Evolutionary conservation across 2,113 vertebrate species (phyloP).

Genomic region (Sprattus sprattus): DNA sequence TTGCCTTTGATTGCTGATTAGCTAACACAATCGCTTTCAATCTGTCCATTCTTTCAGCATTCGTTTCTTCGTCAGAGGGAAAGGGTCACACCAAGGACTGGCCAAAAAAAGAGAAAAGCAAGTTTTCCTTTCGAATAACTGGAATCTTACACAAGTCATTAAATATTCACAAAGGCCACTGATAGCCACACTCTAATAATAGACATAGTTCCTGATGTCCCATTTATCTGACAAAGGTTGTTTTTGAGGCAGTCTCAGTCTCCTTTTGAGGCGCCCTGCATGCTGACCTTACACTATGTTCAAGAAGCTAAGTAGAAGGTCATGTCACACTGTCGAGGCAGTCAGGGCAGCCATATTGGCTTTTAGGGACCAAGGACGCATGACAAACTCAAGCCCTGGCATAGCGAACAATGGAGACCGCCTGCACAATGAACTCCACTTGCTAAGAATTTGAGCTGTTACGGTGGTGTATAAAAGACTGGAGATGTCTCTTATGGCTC

Average conservation of each 20-base stretch:
- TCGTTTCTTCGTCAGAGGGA: not conserved
- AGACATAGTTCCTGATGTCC: not conserved
- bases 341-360: not conserved
- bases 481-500: not conserved
- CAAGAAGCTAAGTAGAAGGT: not conserved
- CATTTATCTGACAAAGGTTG: not conserved
- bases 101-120: constrained; percentile 3
- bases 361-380: not conserved
- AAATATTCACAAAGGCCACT: constrained; percentile 15
- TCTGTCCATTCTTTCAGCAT: not conserved
- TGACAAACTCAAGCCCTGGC: not conserved
- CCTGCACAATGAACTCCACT: not conserved
- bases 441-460: not conserved
- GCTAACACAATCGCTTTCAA: not conserved
- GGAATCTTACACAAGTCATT: constrained; percentile 16
- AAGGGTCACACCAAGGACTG: constrained; percentile 2
- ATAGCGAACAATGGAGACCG: not conserved
- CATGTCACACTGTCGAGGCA: not conserved
- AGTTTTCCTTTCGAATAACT: constrained; percentile 17
- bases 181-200: constrained; percentile 18
- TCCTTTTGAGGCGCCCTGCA: not conserved
- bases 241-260: not conserved
- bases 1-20: not conserved
- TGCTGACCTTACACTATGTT: constrained; percentile 13
- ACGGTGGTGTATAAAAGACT: not conserved